Evolutionary conservation across 1,140 invertebrate genomes (phyloP), one percentile per base, ranked within the genome.

Genomic region (Nomia melanderi): DNA sequence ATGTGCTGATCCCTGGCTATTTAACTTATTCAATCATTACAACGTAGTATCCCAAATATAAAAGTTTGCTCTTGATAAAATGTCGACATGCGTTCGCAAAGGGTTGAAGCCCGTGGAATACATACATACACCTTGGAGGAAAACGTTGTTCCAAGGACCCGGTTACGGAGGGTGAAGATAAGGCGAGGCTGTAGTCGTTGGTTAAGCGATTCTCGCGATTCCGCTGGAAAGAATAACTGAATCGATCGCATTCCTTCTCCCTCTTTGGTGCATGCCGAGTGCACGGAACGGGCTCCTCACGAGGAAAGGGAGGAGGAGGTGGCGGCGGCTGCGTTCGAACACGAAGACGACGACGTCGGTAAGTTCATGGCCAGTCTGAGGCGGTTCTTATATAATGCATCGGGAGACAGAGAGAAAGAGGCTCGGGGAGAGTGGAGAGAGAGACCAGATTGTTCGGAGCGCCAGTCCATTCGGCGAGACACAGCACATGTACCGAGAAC

Each of bases 331-430:
- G 57, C 84, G 87, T 87, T 89, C 82, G 86, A 83, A 74, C 44
- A 33, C 69, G 82, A 74, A 73, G 73, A 71, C 82, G 69, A 78
- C 69, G 83, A 86, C 84, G 87, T 78, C 80, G 87, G 84, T 92
- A 92, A 92, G 91, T 92, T 91, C 91, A 92, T 90, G 91, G 91
- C 88, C 90, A 91, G 90, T 90, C 88, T 89, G 90, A 89, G 79
- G 44, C 64, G 83, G 83, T 84, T 85, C 87, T 91, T 91, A 91
- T 89, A 89, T 90, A 91, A 91, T 86, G 63, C 36, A 50, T 69
- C 62, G 20, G 12, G 54, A 74, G 63, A 73, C 41, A 59, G 57
- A 74, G 17, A 47, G 64, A 47, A 39, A 17, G 74, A 77, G 29
- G 31, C 9, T n/a, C 47, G 67, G 59, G 14, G 57, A 78, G 36